phyloP scores from a whole-genome alignment of 2,113 vertebrate species.

The Vidua macroura region DNA sequence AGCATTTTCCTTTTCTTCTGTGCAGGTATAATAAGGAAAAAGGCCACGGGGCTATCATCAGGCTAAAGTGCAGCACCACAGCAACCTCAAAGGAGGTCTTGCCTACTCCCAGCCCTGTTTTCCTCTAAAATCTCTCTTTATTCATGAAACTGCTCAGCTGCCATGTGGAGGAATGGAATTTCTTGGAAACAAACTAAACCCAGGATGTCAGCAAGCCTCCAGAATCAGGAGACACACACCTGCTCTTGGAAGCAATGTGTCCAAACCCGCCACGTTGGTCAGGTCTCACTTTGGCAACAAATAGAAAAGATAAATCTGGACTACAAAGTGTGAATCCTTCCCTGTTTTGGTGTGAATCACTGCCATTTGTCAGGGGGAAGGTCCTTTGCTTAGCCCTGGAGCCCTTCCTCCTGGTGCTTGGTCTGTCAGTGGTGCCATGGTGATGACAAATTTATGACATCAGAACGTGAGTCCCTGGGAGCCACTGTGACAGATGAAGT shows the following conservation, averaged over 20 bases:
- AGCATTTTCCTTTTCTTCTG: background rate
- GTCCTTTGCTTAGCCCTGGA: background rate
- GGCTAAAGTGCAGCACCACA: background rate
- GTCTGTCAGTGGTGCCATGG: background rate
- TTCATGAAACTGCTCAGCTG: background rate
- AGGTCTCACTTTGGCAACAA: background rate
- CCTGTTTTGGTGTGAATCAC: background rate
- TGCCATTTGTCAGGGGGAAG: background rate
- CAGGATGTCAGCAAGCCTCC: background rate
- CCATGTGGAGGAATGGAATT: background rate
- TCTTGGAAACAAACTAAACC: background rate
- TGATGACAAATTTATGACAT: background rate
- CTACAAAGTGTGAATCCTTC: background rate
- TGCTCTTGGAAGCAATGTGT: background rate
- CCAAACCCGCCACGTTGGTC: background rate
- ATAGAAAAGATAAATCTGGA: background rate
- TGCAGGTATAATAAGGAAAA: background rate
- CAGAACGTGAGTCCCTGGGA: rapidly evolving
- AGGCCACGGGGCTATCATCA: background rate
- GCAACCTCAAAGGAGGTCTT: background rate
- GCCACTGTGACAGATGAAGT: background rate
- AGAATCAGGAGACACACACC: background rate
- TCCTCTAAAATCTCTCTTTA: background rate
- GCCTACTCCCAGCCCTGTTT: background rate
- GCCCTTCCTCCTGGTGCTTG: background rate